These are phyloP conservation scores for Phania funesta DNA, from an alignment of 2,888 invertebrate species.

Conservation along the genomic window DNA sequence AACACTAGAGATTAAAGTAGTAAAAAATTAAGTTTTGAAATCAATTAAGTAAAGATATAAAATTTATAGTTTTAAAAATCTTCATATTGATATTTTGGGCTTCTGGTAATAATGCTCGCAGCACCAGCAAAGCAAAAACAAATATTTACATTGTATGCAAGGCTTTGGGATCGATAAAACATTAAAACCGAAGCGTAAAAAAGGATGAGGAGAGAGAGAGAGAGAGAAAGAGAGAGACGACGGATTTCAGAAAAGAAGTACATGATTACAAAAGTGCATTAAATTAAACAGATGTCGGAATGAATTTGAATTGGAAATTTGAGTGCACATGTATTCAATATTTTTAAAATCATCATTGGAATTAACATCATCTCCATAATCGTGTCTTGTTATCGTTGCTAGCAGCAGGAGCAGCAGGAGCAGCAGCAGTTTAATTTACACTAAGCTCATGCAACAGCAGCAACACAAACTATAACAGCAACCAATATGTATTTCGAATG, in stretches of 20 bases:
- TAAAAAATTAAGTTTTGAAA: no score
- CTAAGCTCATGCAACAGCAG: neutral
- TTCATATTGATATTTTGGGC: no score
- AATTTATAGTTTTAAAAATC: no score
- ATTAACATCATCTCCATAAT: conserved; percentile 28
- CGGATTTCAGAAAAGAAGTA: neutral
- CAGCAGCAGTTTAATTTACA: conserved; percentile 49
- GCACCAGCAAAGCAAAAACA: neutral
- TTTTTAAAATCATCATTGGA: conserved; percentile 14
- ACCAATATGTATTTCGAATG: conserved; percentile 34
- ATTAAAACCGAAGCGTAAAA: neutral
- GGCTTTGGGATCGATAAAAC: conserved; percentile 8
- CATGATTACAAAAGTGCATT: conserved; percentile 27
- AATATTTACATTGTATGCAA: neutral
- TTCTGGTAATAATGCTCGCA: no score
- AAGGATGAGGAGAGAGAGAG: neutral
- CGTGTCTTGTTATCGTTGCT: neutral
- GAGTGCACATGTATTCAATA: conserved; percentile 14
- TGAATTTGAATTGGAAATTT: conserved; percentile 24
- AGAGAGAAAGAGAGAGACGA: neutral
- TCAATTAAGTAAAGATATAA: no score
- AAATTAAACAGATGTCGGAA: conserved; percentile 51
- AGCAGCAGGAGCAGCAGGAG: no score
- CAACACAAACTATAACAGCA: neutral
- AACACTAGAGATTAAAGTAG: no score